Evolutionary conservation across 1,140 invertebrate genomes (phyloP).

Genomic region (Streblospio benedicti): DNA sequence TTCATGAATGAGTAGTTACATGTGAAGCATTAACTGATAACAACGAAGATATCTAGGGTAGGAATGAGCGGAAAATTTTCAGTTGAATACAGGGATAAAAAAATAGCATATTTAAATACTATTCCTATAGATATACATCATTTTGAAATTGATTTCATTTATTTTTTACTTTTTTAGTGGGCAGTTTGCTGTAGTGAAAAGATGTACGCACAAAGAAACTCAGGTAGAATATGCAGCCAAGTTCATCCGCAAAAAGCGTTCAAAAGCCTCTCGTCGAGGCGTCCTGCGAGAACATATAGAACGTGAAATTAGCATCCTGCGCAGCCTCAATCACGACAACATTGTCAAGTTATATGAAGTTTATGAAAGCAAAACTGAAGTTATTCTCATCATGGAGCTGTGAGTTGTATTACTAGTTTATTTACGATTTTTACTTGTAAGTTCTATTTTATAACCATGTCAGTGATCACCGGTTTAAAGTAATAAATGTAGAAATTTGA

Average conservation of each 20-base stretch:
- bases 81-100: no score
- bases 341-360: constrained; percentile 54
- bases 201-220: constrained; percentile 72
- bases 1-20: no score
- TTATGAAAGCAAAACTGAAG: constrained; percentile 49
- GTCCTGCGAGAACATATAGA: constrained; percentile 49
- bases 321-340: constrained; percentile 50
- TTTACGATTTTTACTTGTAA: no score
- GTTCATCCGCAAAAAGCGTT: constrained; percentile 78
- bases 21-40: no score
- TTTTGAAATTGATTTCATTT: no score
- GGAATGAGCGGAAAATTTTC: no score
- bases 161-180: constrained; percentile 57
- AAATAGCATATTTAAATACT: no score
- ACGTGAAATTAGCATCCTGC: constrained; percentile 52
- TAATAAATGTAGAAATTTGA: no score
- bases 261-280: constrained; percentile 29
- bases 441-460: no score
- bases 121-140: no score
- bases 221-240: constrained; percentile 87
- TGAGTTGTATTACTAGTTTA: constrained; percentile 32
- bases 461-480: no score
- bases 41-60: no score
- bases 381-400: constrained; percentile 55
- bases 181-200: constrained; percentile 88